Evolutionary conservation across 2,888 invertebrate genomes (phyloP), one percentile per base, ranked within the genome.

Genomic region (Drosophila prolongata): DNA sequence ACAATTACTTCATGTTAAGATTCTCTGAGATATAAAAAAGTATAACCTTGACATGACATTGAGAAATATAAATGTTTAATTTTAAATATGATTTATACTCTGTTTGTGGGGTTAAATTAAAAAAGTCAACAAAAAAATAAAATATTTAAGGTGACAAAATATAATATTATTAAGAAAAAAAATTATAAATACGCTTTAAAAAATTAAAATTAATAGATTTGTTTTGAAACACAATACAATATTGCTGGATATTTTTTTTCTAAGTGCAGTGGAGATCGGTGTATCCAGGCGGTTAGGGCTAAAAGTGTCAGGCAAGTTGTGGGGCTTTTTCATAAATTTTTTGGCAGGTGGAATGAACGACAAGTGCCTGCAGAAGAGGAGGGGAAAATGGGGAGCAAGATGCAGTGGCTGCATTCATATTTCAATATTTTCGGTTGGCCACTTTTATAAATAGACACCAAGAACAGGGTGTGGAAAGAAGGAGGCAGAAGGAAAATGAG

Each of bases 291-390:
- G 64, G 56, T 70, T 58, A 55, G 70, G 82, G 76, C 80, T 53
- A 78, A 83, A 86, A 84, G 89, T 88, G 89, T 87, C 84, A 80
- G 74, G 76, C 89, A 55, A 71, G 73, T 76, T 54, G 77, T 87
- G 64, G 24, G 62, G 62, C 16, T 44, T 62, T 62, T 86, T 86
- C 82, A 75, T 78, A 75, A 75, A 76, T 75, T 78, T 85, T 87
- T 85, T 66, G 89, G 85, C 87, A 85, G 85, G 89, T 89, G 85
- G 85, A 85, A 76, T 66, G 67, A 57, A 76, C 84, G 78, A 87
- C 88, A 87, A 82, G 84, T 87, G 82, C 86, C 73, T 42, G 34
- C 47, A 47, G 34, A 40, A 19, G 52, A 13, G 13, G 11, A 3
- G 27, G 27, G 42, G 37, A 52, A 44, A 49, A 44, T 44, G 58